These are phyloP conservation scores for Cheumatopsyche charites DNA, from an alignment of 1,140 invertebrate species.

Conservation along the genomic window DNA sequence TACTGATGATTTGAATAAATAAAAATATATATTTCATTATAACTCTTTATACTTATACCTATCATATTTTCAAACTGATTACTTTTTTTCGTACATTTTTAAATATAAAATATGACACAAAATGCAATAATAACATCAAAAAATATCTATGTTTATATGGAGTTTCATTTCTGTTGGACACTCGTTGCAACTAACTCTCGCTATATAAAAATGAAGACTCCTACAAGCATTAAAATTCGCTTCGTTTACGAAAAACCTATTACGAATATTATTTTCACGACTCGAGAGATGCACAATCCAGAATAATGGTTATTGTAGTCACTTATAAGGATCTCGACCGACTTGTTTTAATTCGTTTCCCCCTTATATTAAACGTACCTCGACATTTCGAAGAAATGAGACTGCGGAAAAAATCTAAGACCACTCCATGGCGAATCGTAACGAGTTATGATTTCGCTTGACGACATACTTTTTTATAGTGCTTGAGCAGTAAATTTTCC, in stretches of 20 bases:
- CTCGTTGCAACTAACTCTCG: too few species aligned
- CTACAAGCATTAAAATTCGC: slow-evolving; percentile 14
- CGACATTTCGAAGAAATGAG: neutral
- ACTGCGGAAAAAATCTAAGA: neutral
- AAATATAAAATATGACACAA: too few species aligned
- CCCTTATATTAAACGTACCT: neutral
- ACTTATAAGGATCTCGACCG: slow-evolving; percentile 16
- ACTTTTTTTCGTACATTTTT: too few species aligned
- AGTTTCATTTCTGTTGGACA: too few species aligned
- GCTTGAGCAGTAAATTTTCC: slow-evolving; percentile 30
- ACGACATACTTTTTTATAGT: slow-evolving; percentile 31
- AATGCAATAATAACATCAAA: too few species aligned
- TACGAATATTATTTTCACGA: slow-evolving; percentile 13
- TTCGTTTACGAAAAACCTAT: slow-evolving; percentile 16
- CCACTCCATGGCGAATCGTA: neutral
- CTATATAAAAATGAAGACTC: too few species aligned
- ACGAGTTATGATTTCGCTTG: slow-evolving; percentile 1
- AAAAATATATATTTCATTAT: too few species aligned
- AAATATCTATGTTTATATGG: too few species aligned
- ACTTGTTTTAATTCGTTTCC: slow-evolving; percentile 9
- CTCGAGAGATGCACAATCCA: slow-evolving; percentile 17
- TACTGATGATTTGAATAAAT: too few species aligned
- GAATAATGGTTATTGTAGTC: slow-evolving; percentile 27
- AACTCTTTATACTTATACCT: too few species aligned
- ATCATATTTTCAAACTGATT: too few species aligned